A percentile compares a stretch with the other conserved stretches of the same genome.
Evolutionary conservation across 1,140 invertebrate species (phyloP).

Genomic region (Bombus consobrinus): DNA sequence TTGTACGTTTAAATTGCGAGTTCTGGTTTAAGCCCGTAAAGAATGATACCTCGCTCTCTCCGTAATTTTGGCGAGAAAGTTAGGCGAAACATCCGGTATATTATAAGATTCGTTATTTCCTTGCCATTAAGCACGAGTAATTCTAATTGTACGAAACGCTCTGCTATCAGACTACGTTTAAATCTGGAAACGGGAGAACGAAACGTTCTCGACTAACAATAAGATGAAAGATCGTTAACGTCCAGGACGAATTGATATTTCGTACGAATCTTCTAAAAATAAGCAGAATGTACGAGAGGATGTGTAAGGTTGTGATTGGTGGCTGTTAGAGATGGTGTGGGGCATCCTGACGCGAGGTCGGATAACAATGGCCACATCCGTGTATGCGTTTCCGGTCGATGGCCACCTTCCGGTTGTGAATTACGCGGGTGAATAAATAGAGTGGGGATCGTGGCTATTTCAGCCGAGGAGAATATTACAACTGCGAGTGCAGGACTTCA

Average conservation of each 20-base stretch:
- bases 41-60: constrained; percentile 40
- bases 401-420: constrained; percentile 82
- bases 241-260: constrained; percentile 36
- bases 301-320: constrained; percentile 63
- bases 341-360: constrained; percentile 54
- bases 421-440: constrained; percentile 82
- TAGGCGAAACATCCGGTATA: constrained; percentile 1
- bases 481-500: constrained; percentile 52
- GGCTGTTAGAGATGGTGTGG: constrained; percentile 45
- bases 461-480: constrained; percentile 67
- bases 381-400: constrained; percentile 79
- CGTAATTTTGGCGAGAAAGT: not conserved
- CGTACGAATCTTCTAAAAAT: constrained; percentile 51
- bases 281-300: constrained; percentile 45
- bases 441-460: constrained; percentile 68
- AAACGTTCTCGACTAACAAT: not conserved
- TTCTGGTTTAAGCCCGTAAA: constrained; percentile 56
- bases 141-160: not conserved
- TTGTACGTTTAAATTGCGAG: constrained; percentile 66
- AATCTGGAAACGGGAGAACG: not conserved
- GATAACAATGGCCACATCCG: constrained; percentile 74
- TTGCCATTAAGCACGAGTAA: not conserved
- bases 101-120: constrained; percentile 1
- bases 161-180: not conserved
- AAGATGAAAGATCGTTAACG: not conserved